phyloP scores from a whole-genome alignment of 30 jellyfish, hydroid and myxozoan genomes.

The Aurelia sp. region DNA sequence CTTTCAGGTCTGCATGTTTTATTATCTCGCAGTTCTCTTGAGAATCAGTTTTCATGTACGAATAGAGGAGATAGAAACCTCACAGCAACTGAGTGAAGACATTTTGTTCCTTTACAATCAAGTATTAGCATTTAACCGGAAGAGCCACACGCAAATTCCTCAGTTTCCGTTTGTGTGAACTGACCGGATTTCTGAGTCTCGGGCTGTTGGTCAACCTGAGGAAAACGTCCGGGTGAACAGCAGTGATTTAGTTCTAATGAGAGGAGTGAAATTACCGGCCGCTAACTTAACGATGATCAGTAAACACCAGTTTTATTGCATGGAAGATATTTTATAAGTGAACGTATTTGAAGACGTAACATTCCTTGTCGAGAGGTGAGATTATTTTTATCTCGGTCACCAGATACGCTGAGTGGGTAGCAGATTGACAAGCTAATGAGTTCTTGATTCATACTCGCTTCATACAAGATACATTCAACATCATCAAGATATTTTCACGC shows the following conservation, averaged over 20 bases:
- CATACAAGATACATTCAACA: background rate
- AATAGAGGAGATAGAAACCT: constrained; percentile 5
- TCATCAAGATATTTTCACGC: no score
- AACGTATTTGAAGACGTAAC: background rate
- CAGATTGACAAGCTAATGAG: constrained; percentile 47
- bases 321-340: background rate
- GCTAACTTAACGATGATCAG: constrained; percentile 29
- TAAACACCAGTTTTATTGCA: no score
- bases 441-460: constrained; percentile 26
- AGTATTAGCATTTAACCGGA: constrained; percentile 69
- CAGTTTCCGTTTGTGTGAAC: constrained; percentile 86
- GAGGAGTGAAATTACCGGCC: constrained; percentile 58
- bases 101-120: constrained; percentile 5
- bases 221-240: constrained; percentile 69
- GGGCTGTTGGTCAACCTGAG: constrained; percentile 80
- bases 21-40: constrained; percentile 8
- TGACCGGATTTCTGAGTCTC: constrained; percentile 91
- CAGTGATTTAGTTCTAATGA: constrained; percentile 57
- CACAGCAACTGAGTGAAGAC: background rate
- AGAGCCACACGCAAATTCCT: constrained; percentile 87
- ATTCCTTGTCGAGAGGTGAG: background rate
- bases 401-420: constrained; percentile 36
- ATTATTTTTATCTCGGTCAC: constrained; percentile 40
- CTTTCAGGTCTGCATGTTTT: background rate
- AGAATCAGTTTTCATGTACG: constrained; percentile 1